Conservation (phyloP, 2,797 vertebrate genomes). For the Sebastes vulpes region DNA sequence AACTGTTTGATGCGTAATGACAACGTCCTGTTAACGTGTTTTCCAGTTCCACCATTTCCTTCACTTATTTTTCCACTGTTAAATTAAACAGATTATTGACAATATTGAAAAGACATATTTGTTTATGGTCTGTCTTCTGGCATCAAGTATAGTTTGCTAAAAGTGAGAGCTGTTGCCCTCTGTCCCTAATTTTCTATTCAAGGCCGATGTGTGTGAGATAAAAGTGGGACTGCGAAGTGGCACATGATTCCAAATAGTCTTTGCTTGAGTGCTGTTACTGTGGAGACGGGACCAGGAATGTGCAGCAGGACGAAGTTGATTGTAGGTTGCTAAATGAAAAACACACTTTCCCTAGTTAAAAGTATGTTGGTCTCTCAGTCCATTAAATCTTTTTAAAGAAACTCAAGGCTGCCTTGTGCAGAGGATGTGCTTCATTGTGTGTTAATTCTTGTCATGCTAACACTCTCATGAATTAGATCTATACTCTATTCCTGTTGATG, state of each 20-base stretch:
- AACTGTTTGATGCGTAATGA: conserved; percentile 72
- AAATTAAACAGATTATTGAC: conserved; percentile 41
- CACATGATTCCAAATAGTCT: conserved; percentile 80
- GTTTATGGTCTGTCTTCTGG: conserved; percentile 7
- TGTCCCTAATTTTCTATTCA: conserved; percentile 42
- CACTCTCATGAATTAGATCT: conserved; percentile 40
- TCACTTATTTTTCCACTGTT: conserved; percentile 17
- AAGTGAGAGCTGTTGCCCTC: conserved; percentile 23
- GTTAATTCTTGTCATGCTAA: conserved; percentile 63
- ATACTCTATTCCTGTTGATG: conserved; percentile 6
- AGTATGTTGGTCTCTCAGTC: conserved; percentile 69
- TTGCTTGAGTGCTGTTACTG: conserved; percentile 82
- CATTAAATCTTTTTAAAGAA: conserved; percentile 78
- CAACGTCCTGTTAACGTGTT: conserved; percentile 61
- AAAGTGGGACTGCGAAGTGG: conserved; percentile 73
- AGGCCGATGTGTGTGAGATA: conserved; percentile 39
- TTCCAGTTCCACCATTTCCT: conserved; percentile 29
- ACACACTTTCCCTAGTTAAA: conserved; percentile 78
- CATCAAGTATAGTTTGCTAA: conserved; percentile 31
- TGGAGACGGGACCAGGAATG: conserved; percentile 80
- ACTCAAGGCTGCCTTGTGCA: conserved; percentile 57
- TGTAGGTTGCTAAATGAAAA: conserved; percentile 85
- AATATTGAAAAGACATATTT: conserved; percentile 50
- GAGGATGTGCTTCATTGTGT: conserved; percentile 51
- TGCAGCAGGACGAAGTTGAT: conserved; percentile 80